Evolutionary conservation across 1,140 invertebrate genomes (phyloP).

Genomic region (Solenopsis invicta): DNA sequence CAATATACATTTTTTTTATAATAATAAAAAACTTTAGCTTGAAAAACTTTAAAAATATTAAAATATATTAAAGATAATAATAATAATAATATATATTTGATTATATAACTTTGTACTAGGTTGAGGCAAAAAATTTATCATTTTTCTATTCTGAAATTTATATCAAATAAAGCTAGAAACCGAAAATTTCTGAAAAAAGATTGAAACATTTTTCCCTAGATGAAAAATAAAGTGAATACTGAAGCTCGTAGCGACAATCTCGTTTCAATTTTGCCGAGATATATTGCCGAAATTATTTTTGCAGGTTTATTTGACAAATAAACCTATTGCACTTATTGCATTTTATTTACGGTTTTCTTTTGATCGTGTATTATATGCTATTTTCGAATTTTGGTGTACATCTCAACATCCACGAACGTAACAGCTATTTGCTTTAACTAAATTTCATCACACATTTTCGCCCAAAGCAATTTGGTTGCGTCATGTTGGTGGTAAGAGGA

Average conservation of each 20-base stretch:
- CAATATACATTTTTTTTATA: too few relatives aligned
- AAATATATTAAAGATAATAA: neutral
- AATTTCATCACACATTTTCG: neutral
- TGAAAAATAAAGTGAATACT: neutral
- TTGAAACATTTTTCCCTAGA: neutral
- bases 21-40: neutral
- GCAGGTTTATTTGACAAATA: conserved; percentile 11
- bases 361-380: neutral
- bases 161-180: conserved; percentile 1
- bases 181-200: neutral
- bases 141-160: neutral
- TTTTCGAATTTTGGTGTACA: neutral
- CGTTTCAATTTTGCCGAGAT: neutral
- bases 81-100: too few relatives aligned
- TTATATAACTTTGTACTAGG: neutral
- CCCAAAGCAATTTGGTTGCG: neutral
- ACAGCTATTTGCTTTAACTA: neutral
- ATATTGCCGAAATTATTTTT: neutral
- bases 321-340: neutral
- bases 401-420: neutral
- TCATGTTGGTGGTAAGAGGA: neutral
- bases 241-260: neutral
- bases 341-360: neutral
- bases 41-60: neutral
- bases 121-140: neutral